Base-by-base conservation (phyloP, 2,797 vertebrate species). In the Melanotaenia trifasciata region DNA sequence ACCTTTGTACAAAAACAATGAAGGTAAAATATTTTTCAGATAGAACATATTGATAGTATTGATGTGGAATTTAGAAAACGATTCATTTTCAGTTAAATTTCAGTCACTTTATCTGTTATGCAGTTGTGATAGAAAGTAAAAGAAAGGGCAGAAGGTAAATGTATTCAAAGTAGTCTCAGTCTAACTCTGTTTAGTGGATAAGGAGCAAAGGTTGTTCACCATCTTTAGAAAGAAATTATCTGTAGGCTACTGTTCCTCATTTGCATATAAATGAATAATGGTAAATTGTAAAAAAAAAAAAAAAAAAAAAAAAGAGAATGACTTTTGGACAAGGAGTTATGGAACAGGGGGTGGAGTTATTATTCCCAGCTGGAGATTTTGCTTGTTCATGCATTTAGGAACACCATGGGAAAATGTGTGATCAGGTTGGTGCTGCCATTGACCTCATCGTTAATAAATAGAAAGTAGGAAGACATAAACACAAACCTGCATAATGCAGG, bases 191-290 rank as follows among this genome's bases (percentile, higher is more conserved):
- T 79, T 65, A 75, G 58, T 54, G 38, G 67, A 56, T 47, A 63
- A 59, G 75, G 72, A 64, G 65, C 72, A 66, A 81, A 78, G 53
- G 67, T 71, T 64, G 66, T 75, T 61, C 11, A 24, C 67, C 60
- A 76, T 67, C 58, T 81, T 80, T 81, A 58, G 64, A 79, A 71
- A 58, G 56, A 82, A 91, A 88, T 80, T 53, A 88, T 89, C 80
- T 75, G 71, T 75, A 61, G 67, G 67, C 58, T 61, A 73, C 73
- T 73, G 72, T 51, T 80, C 64, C 64, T 67, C 85, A 93, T 90
- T 92, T 93, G 84, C 86, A 91, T 91, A 81, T 89, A 90, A 90
- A 92, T 89, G 83, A 90, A 81, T 62, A 72, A 72, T 71, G 69
- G 72, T 80, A 78, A 89, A 84, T 78, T 84, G 81, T 84, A 76